These are phyloP conservation scores for Apostichopus californicus DNA, from an alignment of 35 echinoderm and acorn worm species.

Conservation along the genomic window DNA sequence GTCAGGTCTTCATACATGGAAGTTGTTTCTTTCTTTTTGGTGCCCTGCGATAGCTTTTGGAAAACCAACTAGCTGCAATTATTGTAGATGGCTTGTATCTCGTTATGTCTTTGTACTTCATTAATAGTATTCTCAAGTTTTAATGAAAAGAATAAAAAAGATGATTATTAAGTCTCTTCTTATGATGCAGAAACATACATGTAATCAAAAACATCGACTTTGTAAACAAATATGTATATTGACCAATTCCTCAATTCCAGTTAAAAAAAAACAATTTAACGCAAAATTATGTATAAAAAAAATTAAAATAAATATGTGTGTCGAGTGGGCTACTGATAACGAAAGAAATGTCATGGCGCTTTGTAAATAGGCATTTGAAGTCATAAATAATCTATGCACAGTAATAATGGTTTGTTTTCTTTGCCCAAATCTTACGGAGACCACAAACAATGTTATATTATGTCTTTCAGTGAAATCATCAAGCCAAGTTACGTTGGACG, in stretches of 20 bases:
- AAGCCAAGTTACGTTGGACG: background rate
- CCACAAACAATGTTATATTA: slow-evolving; percentile 24
- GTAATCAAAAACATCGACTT: background rate
- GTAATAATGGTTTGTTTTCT: slow-evolving; percentile 10
- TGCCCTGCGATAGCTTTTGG: too few species aligned
- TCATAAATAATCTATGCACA: slow-evolving; percentile 41
- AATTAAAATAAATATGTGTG: background rate
- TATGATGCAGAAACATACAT: background rate
- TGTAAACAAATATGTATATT: background rate
- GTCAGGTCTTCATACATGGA: too few species aligned
- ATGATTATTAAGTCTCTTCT: too few species aligned
- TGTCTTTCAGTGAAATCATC: slow-evolving; percentile 46
- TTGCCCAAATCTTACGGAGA: background rate
- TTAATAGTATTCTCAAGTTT: too few species aligned
- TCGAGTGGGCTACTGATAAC: background rate
- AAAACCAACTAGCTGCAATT: too few species aligned
- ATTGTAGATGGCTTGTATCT: too few species aligned
- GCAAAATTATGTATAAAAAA: background rate
- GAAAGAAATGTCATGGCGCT: background rate
- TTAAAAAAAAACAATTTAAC: background rate
- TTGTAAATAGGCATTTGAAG: slow-evolving; percentile 30
- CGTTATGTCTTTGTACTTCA: too few species aligned
- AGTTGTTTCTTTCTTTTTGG: too few species aligned
- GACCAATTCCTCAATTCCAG: slow-evolving; percentile 12
- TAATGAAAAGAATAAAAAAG: too few species aligned